Base-by-base conservation (phyloP, 2,888 invertebrate genomes). In the Pseudococcus longispinus region DNA sequence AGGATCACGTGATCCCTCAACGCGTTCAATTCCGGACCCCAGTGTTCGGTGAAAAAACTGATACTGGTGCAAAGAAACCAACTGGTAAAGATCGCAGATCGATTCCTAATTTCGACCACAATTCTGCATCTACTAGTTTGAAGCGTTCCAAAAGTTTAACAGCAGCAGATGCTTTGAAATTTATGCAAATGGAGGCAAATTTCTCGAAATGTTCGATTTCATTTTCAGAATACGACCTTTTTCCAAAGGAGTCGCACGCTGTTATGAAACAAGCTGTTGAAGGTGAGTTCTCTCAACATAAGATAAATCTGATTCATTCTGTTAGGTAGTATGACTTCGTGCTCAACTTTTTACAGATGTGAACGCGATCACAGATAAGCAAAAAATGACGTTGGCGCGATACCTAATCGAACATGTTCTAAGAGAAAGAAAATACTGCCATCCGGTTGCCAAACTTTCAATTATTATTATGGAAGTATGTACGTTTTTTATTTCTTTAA, bases 101-200 rank as follows among this genome's bases (percentile, higher is more conserved):
- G 18, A 51, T 29, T 83, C 60, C 70, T 20, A 65, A 60, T 23
- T n/a, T 37, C 13, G 65, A 84, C 11, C 65, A 65, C 9, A 42
- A 42, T 32, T 13, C 20, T 15, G 13, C 23, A n/a, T 26, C 51
- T 11, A 26, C 77, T 23, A 26, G 93, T n/a, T 90, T 96, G 88
- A 96, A 96, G 91, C 93, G 96, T 83, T 96, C 96, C 88, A 96
- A 96, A 91, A 96, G 96, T 87, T 91, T 96, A 89, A 95, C 95
- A 13, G 94, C 95, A 0, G 94, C 95, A 0, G 96, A 96, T 90
- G 93, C 94, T 15, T 91, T 94, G 88, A 93, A 94, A 46, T 74
- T 46, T 15, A 13, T 85, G 29, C 46, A 70, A 74, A 44, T 85
- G 85, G 85, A 74, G 32, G 74, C 46, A 9, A 15, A 2, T 23